These are phyloP conservation scores for Uloborus plumipes DNA, from an alignment of 2,888 invertebrate genomes.

Conservation along the genomic window DNA sequence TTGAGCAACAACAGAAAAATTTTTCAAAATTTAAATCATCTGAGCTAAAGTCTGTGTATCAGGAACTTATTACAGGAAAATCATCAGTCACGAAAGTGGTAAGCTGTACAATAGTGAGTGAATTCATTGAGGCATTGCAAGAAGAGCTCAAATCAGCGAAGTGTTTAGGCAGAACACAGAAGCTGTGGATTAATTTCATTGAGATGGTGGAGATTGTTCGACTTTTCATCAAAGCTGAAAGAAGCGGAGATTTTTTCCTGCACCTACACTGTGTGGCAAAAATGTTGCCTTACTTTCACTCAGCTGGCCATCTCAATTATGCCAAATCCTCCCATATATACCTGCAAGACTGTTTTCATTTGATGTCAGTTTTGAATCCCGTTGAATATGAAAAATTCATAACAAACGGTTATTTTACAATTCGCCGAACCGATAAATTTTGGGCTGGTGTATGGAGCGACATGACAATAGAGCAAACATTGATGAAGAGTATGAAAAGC, in stretches of 20 bases:
- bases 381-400: not conserved
- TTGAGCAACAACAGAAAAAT: not conserved
- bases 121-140: not conserved
- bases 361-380: conserved; percentile 33
- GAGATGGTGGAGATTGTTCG: not conserved
- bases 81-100: not conserved
- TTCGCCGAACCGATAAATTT: conserved; percentile 10
- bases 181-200: conserved; percentile 18
- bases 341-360: conserved; percentile 71
- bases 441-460: conserved; percentile 43
- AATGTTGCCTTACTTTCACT: conserved; percentile 5
- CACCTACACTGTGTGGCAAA: not conserved
- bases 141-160: not conserved
- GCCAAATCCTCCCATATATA: conserved; percentile 70
- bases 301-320: conserved; percentile 70
- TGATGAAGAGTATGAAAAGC: conserved; percentile 33
- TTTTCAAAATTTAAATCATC: not conserved
- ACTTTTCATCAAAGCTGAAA: conserved; percentile 9
- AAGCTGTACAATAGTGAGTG: not conserved
- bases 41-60: not conserved
- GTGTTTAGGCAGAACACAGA: not conserved
- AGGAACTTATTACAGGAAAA: not conserved
- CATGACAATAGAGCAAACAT: conserved; percentile 37
- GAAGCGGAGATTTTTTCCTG: not conserved
- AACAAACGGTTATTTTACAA: not conserved